These are phyloP conservation scores for Mesocricetus auratus DNA, from an alignment of 2,113 vertebrate genomes.

Conservation along the genomic window DNA sequence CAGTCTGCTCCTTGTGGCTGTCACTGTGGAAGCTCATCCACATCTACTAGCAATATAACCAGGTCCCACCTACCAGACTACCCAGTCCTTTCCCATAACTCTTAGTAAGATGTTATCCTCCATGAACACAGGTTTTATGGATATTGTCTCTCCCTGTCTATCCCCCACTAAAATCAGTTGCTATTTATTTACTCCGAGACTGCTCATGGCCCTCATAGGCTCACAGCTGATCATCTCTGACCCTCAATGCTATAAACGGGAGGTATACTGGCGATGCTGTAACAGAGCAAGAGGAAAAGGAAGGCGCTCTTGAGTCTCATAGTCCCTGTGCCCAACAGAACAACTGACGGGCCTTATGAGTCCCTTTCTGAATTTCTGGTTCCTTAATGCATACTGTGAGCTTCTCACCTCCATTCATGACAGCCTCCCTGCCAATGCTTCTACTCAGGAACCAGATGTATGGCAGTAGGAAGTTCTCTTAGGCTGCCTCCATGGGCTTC, in stretches of 20 bases:
- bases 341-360: background rate
- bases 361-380: background rate
- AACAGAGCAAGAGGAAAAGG: background rate
- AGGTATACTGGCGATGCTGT: background rate
- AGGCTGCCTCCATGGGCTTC: too few species aligned
- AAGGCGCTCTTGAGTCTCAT: background rate
- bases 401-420: background rate
- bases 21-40: background rate
- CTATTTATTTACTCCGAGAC: background rate
- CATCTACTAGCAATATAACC: background rate
- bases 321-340: background rate
- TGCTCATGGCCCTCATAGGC: accelerated
- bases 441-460: background rate
- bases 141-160: background rate
- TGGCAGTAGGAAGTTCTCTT: background rate
- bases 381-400: background rate
- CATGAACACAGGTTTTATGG: background rate
- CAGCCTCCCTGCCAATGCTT: background rate
- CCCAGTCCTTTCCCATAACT: background rate
- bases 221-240: background rate
- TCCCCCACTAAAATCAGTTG: background rate
- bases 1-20: accelerated
- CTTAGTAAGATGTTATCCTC: background rate
- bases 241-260: too few species aligned
- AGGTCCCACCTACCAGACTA: background rate